Evolutionary conservation across 2,113 vertebrate species (phyloP), one percentile per base, ranked within the genome.

Genomic region (Polypterus bichir): DNA sequence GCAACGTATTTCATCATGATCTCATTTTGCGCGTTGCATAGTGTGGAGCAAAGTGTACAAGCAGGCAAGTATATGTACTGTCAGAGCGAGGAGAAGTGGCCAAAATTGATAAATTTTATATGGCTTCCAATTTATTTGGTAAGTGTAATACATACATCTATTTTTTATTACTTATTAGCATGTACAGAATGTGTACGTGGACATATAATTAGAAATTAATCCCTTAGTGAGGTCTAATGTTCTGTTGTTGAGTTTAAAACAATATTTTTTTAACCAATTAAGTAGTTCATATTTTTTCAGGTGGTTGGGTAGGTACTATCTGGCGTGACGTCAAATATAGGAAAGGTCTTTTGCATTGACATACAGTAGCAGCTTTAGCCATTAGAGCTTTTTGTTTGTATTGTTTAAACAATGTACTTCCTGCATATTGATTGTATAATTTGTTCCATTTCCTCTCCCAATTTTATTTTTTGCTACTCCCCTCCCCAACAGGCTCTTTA

Each of bases 401-500:
- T 27, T 27, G 27, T 27, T 27, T 27, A 27, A 27, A 27, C 27
- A 27, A 27, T 27, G 27, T 46, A 46, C 59, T 45, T 65, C 62
- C 69, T 81, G 58, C 76, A 47, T 69, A 45, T 45, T 59, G 70
- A 53, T 74, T 70, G 61, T 70, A 59, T 70, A 57, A 2, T 74
- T 75, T 74, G 68, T 65, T 70, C 70, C 27, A 27, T 27, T 27
- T 27, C 27, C 27, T 27, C 27, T 27, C 27, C 27, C 27, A 27
- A 27, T 27, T 27, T 27, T 27, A 27, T 68, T 44, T 63, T 47
- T 57, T 2, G 57, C 54, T 68, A 46, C 46, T 45, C 62, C 73
- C 5, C 59, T 58, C 61, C 51, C 6, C 10, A 69, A 70, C 83
- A 94, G 94, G 81, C 66, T 83, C 84, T 77, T 80, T 83, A 76